Percentiles rank a stretch among this genome's conserved stretches.
Evolutionary conservation across 2,888 invertebrate species (phyloP).

Genomic region (Macrophya alboannulata): DNA sequence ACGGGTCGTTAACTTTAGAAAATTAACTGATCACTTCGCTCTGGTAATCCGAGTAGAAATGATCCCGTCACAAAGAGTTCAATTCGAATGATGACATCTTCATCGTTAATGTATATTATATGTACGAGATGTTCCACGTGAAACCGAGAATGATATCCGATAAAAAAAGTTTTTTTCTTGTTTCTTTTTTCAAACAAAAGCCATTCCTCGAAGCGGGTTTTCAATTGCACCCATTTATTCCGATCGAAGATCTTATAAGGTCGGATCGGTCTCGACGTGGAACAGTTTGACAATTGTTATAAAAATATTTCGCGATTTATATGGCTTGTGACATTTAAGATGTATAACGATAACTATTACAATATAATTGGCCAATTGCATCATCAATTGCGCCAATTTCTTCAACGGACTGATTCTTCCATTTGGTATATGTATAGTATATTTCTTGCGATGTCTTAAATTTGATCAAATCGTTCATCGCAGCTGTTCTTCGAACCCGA

Average conservation of each 20-base stretch:
- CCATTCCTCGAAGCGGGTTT: too few species aligned
- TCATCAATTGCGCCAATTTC: slow-evolving; percentile 27
- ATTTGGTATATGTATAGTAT: too few species aligned
- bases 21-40: background rate
- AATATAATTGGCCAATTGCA: slow-evolving; percentile 3
- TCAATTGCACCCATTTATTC: too few species aligned
- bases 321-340: background rate
- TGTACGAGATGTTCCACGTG: too few species aligned
- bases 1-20: background rate
- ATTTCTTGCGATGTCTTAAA: too few species aligned
- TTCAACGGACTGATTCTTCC: background rate
- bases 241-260: too few species aligned
- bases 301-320: background rate
- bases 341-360: too few species aligned
- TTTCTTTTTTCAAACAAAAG: too few species aligned
- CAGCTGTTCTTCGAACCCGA: background rate
- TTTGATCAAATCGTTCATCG: background rate
- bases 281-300: background rate
- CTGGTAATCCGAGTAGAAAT: background rate
- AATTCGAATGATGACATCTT: background rate
- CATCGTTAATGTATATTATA: background rate
- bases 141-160: too few species aligned
- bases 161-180: background rate
- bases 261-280: too few species aligned
- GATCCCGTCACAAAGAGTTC: background rate